Percentiles rank a stretch among this genome's conserved stretches.
Evolutionary conservation across 2,888 invertebrate genomes (phyloP).

Genomic region (Tiphia femorata): DNA sequence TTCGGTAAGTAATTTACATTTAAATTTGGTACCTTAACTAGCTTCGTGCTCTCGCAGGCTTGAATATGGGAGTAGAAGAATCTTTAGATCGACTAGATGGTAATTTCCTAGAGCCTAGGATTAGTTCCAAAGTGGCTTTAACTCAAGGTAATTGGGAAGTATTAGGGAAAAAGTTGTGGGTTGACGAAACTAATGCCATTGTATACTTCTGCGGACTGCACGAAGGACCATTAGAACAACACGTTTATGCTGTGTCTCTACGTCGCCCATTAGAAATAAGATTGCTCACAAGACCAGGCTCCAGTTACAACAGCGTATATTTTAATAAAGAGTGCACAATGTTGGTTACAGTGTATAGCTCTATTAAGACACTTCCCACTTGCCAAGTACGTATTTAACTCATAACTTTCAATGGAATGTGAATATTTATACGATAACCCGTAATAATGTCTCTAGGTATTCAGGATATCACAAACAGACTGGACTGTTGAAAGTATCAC

Average conservation of each 20-base stretch:
- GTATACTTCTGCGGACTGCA: constrained; percentile 93
- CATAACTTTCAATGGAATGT: neutral
- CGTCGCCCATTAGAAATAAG: constrained; percentile 79
- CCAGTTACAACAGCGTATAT: constrained; percentile 78
- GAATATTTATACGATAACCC: neutral
- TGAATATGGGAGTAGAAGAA: constrained; percentile 73
- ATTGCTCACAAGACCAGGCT: constrained; percentile 85
- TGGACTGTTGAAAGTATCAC: constrained; percentile 79
- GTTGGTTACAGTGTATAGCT: constrained; percentile 87
- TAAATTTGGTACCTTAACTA: neutral
- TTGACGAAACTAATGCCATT: constrained; percentile 82
- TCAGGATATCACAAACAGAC: constrained; percentile 77
- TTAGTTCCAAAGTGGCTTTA: constrained; percentile 80
- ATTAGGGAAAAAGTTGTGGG: constrained; percentile 87
- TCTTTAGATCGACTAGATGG: constrained; percentile 71
- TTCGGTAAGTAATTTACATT: neutral
- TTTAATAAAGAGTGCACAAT: constrained; percentile 79
- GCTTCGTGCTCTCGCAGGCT: constrained; percentile 61
- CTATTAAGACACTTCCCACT: constrained; percentile 83
- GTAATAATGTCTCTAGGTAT: constrained; percentile 69
- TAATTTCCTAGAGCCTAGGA: constrained; percentile 73
- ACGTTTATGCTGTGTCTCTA: constrained; percentile 88
- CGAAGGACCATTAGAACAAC: constrained; percentile 93
- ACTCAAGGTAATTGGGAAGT: constrained; percentile 97
- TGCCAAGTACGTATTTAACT: constrained; percentile 71